Base-by-base conservation (phyloP, 37 sponge, comb jelly and placozoan genomes). In the Theonella swinhoei region DNA sequence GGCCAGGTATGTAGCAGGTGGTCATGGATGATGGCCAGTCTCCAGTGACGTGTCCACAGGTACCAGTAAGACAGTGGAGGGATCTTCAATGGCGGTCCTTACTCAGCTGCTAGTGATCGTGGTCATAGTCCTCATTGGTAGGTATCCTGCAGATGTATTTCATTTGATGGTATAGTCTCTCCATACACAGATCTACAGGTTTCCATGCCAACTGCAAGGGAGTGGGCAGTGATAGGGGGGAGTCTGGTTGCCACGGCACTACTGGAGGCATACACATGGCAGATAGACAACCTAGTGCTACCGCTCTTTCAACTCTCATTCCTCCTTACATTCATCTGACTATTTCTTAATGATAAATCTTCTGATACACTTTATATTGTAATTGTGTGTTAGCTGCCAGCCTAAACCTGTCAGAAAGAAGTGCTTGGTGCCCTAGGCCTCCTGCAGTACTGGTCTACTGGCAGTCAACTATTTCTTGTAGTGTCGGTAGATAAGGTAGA, bases 211-310 rank as follows among this genome's bases (percentile, higher is more conserved):
- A 60, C 82, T 68, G 60, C 36, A 22, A 32, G 62, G 19, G 79
- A 81, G 67, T 85, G 86, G 82, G 33, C 33, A 0, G 7, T 83
- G 1, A 31, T 83, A 0, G 61, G 62, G 4, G 69, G 42, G 2
- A 64, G 79, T 76, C 20, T 89, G 8, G 39, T 72, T 5, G 47
- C 82, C 23, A 90, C 91, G 20, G 75, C 96, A 17, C 47, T 90
- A 9, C 31, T 92, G 31, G 96, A 95, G 67, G 91, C 91, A 32
- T 90, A 94, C 72, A 95, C 96, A 0, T 34, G 72, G 30, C 96
- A 95, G 47, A 84, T 90, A 33, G 96, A 95, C 82, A 95, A 95
- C 43, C 88, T 95, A 24, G 83, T 92, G 37, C 72, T 95, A 41
- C 67, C 82, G 0, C 64, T 78, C 3, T 84, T 90, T 35, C 79